Evolutionary conservation across 2,797 vertebrate species (phyloP), one percentile per base, ranked within the genome.

Genomic region (Platyrinchus mystaceus): DNA sequence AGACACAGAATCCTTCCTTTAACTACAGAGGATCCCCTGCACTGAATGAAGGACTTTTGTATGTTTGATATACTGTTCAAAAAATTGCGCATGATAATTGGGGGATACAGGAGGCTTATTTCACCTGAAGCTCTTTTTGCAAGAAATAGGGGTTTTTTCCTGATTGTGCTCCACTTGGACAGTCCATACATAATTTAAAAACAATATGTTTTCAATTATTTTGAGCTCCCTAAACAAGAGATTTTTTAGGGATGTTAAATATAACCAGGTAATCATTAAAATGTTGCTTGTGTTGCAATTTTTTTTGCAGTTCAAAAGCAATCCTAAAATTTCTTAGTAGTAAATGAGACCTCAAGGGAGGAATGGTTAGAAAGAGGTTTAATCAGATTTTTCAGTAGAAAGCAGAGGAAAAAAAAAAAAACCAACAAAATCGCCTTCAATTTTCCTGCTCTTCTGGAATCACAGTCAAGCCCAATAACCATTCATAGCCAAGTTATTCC

Each of bases 341-440:
- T 84, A 98, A 98, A 98, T 98, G 96, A 98, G 98, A 96, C 90
- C 98, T 97, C 98, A 87, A 82, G 98, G 97, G 98, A 97, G 74
- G 76, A 91, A 87, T 44, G 24, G 80, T 97, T 96, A 85, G 95
- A 95, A 90, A 91, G 26, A 84, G 53, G 84, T 93, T 97, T 94
- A 97, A 97, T 95, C 93, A 92, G 78, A 49, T 94, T 96, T 96
- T 96, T 82, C 69, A 84, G 69, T 79, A 94, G 49, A 86, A 87
- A 34, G 17, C 3, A 0, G 24, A 27, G 2, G 2, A 9, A 50
- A 47, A 43, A 87, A 9, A 50, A 47, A 43, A 87, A 77, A 41
- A 39, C 34, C 39, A 63, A 19, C 59, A 82, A 94, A 83, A 92
- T n/a, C 49, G 21, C 77, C 13, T 94, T 93, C 60, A 66, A 23